Percentiles rank a stretch among this genome's conserved stretches.
Conservation (phyloP, 2,888 invertebrate genomes). For the Chrysomela aeneicollis region DNA sequence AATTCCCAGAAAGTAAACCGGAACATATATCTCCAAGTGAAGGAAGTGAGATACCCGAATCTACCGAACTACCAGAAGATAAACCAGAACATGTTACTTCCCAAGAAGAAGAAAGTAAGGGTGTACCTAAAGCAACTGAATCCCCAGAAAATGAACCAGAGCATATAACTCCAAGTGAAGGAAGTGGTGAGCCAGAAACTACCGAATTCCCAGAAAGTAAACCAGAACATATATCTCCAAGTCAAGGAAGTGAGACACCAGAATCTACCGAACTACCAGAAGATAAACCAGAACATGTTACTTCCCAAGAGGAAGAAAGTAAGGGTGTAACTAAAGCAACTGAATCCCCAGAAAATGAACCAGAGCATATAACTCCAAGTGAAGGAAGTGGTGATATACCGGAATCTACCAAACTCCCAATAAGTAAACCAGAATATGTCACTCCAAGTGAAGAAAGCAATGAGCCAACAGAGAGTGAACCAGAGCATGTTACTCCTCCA, state of each 20-base stretch:
- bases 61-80: slow-evolving; percentile 28
- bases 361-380: background rate
- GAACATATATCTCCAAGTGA: background rate
- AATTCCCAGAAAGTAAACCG: background rate
- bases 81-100: background rate
- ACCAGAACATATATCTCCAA: slow-evolving; percentile 19
- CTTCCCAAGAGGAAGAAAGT: background rate
- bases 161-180: background rate
- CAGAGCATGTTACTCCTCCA: slow-evolving; percentile 25
- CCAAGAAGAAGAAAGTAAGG: background rate
- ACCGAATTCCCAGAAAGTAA: background rate
- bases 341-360: background rate
- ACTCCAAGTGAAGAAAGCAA: background rate
- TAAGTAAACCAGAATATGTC: background rate
- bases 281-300: background rate
- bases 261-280: background rate
- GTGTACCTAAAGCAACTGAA: slow-evolving; percentile 8
- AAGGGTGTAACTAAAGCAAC: background rate
- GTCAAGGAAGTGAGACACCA: slow-evolving; percentile 4
- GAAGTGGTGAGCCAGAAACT: background rate
- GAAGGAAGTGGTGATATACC: background rate
- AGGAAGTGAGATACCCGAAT: background rate
- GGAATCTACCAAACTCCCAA: background rate
- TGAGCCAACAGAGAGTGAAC: too few relatives aligned
- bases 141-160: slow-evolving; percentile 11